Conservation (phyloP, 2,113 vertebrate genomes). For the Colinus virginianus region DNA sequence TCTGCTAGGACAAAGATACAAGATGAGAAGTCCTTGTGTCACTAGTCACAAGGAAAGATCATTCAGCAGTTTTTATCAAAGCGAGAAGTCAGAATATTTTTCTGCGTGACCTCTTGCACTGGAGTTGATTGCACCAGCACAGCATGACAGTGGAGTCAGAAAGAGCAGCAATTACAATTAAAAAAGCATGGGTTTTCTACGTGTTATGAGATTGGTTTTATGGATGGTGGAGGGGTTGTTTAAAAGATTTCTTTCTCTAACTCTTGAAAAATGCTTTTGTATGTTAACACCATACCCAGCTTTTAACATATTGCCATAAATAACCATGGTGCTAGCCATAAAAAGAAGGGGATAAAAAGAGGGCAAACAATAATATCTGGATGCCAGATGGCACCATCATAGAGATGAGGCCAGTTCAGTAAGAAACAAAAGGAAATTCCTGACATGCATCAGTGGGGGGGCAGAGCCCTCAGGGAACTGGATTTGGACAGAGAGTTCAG, state of each 20-base stretch:
- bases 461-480: slow-evolving; percentile 36
- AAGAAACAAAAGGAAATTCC: slow-evolving; percentile 78
- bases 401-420: slow-evolving; percentile 58
- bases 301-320: slow-evolving; percentile 72
- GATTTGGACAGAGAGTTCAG: background rate
- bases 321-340: slow-evolving; percentile 61
- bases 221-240: background rate
- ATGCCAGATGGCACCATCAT: slow-evolving; percentile 80
- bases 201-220: background rate
- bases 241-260: slow-evolving; percentile 8
- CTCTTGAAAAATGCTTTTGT: slow-evolving; percentile 46
- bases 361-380: slow-evolving; percentile 81
- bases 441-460: slow-evolving; percentile 41
- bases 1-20: background rate
- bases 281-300: background rate
- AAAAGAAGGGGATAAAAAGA: background rate
- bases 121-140: background rate
- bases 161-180: background rate
- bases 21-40: background rate
- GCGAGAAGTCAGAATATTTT: background rate
- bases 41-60: no score
- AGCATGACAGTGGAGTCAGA: background rate
- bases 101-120: background rate
- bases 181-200: background rate
- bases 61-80: background rate